Percentiles rank a stretch among this genome's conserved stretches.
These are phyloP conservation scores for Tilapia sparmanii DNA, from an alignment of 2,113 vertebrate species.

Conservation along the genomic window DNA sequence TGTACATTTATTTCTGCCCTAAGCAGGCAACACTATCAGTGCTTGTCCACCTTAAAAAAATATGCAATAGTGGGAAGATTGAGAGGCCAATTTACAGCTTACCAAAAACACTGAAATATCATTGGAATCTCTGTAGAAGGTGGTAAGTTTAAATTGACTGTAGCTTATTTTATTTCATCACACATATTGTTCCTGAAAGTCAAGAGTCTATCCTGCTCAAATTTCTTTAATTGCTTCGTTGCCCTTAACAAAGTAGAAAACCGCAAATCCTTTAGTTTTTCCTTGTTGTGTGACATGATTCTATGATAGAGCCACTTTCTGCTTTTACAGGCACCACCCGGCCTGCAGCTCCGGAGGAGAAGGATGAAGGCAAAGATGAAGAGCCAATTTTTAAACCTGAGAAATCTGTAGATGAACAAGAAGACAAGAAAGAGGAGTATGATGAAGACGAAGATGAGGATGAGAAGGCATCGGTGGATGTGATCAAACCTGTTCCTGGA, in stretches of 20 bases:
- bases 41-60: neutral
- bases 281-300: neutral
- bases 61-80: neutral
- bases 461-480: slow-evolving; percentile 35
- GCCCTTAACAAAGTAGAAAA: neutral
- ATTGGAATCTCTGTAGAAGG: neutral
- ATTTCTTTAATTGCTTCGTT: neutral
- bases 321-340: neutral
- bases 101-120: neutral
- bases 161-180: neutral
- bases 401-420: neutral
- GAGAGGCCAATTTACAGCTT: neutral
- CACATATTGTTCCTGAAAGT: neutral
- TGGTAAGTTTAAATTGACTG: neutral
- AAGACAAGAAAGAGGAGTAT: slow-evolving; percentile 24
- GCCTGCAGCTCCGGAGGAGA: neutral
- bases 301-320: neutral
- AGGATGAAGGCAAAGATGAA: neutral
- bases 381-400: neutral
- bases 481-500: slow-evolving; percentile 32
- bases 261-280: neutral
- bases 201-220: neutral
- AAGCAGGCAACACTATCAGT: neutral
- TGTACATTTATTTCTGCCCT: neutral
- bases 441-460: slow-evolving; percentile 22